Conservation (phyloP, 2,888 invertebrate genomes). For the Drosophila pullipes region DNA sequence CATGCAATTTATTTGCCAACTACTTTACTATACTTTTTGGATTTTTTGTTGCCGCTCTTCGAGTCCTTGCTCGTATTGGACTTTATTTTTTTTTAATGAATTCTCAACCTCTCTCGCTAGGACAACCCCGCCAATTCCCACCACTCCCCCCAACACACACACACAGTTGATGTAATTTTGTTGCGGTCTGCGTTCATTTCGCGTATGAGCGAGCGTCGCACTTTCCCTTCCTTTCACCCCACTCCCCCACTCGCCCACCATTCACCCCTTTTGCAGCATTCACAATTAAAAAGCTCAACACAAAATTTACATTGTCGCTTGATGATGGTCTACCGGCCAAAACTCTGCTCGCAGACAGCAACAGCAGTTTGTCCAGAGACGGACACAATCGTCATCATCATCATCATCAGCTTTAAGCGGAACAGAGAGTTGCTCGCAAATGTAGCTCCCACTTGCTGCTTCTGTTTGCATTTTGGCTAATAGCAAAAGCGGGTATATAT, state of each 20-base stretch:
- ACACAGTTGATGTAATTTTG: constrained; percentile 54
- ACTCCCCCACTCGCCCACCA: not conserved
- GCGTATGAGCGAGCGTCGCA: constrained; percentile 68
- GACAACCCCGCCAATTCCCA: not conserved
- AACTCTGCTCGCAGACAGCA: constrained; percentile 36
- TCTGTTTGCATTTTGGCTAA: constrained; percentile 1
- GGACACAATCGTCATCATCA: constrained; percentile 46
- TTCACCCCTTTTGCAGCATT: constrained; percentile 42
- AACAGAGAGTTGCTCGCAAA: constrained; percentile 15
- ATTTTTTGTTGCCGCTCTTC: constrained; percentile 36
- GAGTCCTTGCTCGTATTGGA: constrained; percentile 57
- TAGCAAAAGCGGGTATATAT: constrained; percentile 6
- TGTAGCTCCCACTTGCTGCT: constrained; percentile 1
- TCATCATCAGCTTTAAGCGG: constrained; percentile 30
- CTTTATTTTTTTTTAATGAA: constrained; percentile 59
- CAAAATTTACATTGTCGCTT: constrained; percentile 81
- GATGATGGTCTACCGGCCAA: constrained; percentile 51
- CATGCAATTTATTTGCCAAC: constrained; percentile 77
- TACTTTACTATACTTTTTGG: constrained; percentile 66
- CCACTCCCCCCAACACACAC: not conserved
- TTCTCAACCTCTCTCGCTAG: constrained; percentile 22
- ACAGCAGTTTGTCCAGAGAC: constrained; percentile 27
- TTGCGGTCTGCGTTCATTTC: constrained; percentile 75
- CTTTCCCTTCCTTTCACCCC: constrained; percentile 1
- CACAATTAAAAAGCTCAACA: constrained; percentile 81